These are phyloP conservation scores for Geotrypetes seraphini DNA, from an alignment of 2,797 vertebrate genomes.

Conservation along the genomic window DNA sequence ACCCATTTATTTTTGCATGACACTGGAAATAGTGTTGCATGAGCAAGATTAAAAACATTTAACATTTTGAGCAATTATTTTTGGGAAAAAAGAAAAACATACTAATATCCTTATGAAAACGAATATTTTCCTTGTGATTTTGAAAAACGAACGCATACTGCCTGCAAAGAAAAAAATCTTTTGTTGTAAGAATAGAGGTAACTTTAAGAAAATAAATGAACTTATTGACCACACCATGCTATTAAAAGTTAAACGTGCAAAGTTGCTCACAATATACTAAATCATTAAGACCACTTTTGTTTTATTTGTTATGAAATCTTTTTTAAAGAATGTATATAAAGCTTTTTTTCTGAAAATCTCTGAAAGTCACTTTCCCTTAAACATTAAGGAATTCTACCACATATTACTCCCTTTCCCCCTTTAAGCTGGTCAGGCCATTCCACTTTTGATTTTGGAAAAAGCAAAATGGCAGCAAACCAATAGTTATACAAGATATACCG, in stretches of 20 bases:
- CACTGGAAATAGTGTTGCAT: slow-evolving; percentile 49
- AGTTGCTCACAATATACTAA: slow-evolving; percentile 68
- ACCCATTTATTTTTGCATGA: slow-evolving; percentile 51
- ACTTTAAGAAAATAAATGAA: slow-evolving; percentile 33
- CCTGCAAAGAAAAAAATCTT: slow-evolving; percentile 33
- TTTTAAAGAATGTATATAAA: slow-evolving; percentile 68
- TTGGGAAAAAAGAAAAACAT: slow-evolving; percentile 38
- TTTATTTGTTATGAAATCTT: slow-evolving; percentile 71
- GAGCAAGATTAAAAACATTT: slow-evolving; percentile 46
- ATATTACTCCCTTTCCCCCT: slow-evolving; percentile 60
- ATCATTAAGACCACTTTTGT: slow-evolving; percentile 72
- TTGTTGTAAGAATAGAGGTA: slow-evolving; percentile 33
- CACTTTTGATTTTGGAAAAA: slow-evolving; percentile 43
- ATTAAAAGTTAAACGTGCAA: slow-evolving; percentile 82
- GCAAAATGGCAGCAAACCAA: slow-evolving; percentile 43
- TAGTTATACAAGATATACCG: slow-evolving; percentile 26
- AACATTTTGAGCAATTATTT: slow-evolving; percentile 35
- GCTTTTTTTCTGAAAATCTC: slow-evolving; percentile 67
- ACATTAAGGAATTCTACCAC: slow-evolving; percentile 91
- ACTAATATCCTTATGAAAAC: slow-evolving; percentile 36
- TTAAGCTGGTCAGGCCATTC: slow-evolving; percentile 69
- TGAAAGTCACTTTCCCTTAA: slow-evolving; percentile 88
- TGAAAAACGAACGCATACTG: slow-evolving; percentile 45
- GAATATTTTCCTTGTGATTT: no score
- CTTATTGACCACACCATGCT: slow-evolving; percentile 71